Evolutionary conservation across 2,113 vertebrate species (phyloP), one percentile per base, ranked within the genome.

Genomic region (Hemibagrus wyckioides): DNA sequence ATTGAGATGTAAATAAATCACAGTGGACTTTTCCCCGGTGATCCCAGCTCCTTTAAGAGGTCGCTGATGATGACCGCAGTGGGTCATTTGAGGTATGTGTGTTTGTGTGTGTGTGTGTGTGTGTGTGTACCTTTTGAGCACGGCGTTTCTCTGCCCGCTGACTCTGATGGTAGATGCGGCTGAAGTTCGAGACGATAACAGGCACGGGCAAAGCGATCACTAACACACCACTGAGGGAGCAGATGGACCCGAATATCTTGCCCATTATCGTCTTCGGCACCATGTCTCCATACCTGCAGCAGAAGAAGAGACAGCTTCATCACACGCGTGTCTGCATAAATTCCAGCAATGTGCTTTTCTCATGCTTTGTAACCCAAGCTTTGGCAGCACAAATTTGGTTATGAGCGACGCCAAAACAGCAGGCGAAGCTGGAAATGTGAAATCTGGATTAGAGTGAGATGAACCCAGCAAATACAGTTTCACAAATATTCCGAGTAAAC

Each of bases 181-280:
- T 99, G 95, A 99, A 99, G 94, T 99, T 99, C 91, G 98, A 99
- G 57, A 99, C 98, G 56, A 99, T 99, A 88, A 99, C 98, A 0
- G 98, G 98, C 57, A 99, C 98, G 0, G 98, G 98, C 75, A 99
- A 95, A 39, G 98, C 97, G 71, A 99, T 99, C 92, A 99, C 98
- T 92, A 99, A 92, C 82, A 99, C 98, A 0, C 98, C 98, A 41
- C 98, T 99, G 90, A 99, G 94, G 0, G 98, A 99, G 63, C 98
- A 99, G 90, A 99, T 95, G 30, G 98, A 99, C 75, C 97, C 98
- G 86, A 99, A 96, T 83, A 99, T 96, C 96, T 99, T 99, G 89
- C 98, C 98, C 92, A 97, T 96, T 90, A 99, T 98, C 88, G 98
- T 99, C 94, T 99, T 99, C 5, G 98, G 98, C 17, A 99, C 98